Conservation (phyloP, 2,113 vertebrate species). For the Pungitius pungitius region DNA sequence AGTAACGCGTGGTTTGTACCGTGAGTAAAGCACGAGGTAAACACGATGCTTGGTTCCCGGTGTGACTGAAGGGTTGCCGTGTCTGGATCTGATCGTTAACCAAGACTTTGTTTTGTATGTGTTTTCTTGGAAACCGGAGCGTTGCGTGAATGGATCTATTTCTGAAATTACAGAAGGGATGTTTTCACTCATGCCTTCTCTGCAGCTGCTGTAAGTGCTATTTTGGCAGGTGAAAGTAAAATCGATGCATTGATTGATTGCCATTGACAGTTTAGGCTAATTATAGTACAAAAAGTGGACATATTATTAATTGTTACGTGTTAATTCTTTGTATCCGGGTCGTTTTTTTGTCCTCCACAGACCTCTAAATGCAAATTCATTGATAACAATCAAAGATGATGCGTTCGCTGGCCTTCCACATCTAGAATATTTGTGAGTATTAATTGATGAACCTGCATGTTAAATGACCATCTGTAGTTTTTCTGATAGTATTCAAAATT, state of each 20-base stretch:
- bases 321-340: background rate
- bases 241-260: background rate
- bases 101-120: slow-evolving; percentile 30
- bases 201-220: slow-evolving; percentile 93
- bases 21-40: slow-evolving; percentile 53
- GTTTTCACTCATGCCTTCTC: slow-evolving; percentile 94
- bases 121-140: slow-evolving; percentile 82
- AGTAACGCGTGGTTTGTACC: too few species aligned
- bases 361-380: slow-evolving; percentile 93
- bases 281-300: background rate
- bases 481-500: background rate
- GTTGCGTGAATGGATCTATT: slow-evolving; percentile 95
- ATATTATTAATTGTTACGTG: background rate
- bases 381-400: slow-evolving; percentile 92
- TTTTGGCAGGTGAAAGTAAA: background rate
- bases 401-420: slow-evolving; percentile 95
- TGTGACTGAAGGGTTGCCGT: slow-evolving; percentile 13
- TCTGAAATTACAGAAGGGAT: slow-evolving; percentile 93
- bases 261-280: background rate
- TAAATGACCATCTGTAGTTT: background rate
- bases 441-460: background rate
- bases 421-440: slow-evolving; percentile 96
- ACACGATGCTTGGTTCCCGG: slow-evolving; percentile 1
- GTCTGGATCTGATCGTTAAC: slow-evolving; percentile 27
- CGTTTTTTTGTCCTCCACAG: slow-evolving; percentile 74